phyloP scores from a whole-genome alignment of 1,140 invertebrate genomes.

The Drosophila sucinea region DNA sequence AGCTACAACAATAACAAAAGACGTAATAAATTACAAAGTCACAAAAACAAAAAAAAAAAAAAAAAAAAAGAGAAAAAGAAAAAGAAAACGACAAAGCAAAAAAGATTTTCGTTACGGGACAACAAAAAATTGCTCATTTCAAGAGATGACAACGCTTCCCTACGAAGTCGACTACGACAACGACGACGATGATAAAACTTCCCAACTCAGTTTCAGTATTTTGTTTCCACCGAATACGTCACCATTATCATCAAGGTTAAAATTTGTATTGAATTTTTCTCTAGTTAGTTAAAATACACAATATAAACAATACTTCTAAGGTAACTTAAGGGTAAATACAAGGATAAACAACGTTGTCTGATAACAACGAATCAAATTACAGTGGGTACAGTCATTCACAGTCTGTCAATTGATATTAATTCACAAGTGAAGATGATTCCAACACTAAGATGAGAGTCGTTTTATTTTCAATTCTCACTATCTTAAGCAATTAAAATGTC shows the following conservation, averaged over 20 bases:
- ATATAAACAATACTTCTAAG: no score
- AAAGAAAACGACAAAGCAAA: conserved; percentile 25
- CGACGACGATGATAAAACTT: conserved; percentile 1
- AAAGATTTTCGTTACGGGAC: conserved; percentile 8
- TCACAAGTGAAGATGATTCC: no score
- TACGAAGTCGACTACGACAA: not conserved
- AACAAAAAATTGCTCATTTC: conserved; percentile 35
- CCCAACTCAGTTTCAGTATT: not conserved
- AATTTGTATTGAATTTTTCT: not conserved
- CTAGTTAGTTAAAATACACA: no score
- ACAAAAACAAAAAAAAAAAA: conserved; percentile 27
- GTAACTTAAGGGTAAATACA: no score
- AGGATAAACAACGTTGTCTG: no score
- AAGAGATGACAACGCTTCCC: conserved; percentile 31
- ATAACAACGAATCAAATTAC: no score
- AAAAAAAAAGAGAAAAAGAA: conserved; percentile 21
- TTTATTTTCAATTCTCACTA: no score
- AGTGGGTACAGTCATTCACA: no score
- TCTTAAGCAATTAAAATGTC: no score
- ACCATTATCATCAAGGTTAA: not conserved
- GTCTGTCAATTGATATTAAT: no score
- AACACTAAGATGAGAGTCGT: no score
- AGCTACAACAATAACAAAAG: conserved; percentile 33
- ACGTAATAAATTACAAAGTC: conserved; percentile 74
- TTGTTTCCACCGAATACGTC: not conserved